Percentiles rank a stretch among this genome's conserved stretches.
Evolutionary conservation across 2,113 vertebrate genomes (phyloP).

Genomic region (Psittacus erithacus): DNA sequence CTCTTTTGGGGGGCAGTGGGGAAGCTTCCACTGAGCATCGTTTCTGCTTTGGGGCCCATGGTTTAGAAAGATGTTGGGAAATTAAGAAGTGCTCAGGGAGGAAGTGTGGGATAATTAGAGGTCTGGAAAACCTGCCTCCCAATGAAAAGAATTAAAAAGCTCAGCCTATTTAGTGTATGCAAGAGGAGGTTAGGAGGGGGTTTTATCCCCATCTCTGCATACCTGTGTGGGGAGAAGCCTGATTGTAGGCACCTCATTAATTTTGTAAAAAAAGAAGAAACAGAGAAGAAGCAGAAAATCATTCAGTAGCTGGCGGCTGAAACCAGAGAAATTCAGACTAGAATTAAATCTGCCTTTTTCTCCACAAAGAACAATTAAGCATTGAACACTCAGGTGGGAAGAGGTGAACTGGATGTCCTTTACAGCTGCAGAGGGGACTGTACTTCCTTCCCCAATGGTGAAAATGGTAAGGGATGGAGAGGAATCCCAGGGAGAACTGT

Average conservation of each 20-base stretch:
- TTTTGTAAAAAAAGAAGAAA: neutral
- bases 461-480: neutral
- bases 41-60: neutral
- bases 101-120: constrained; percentile 1
- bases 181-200: neutral
- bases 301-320: constrained; percentile 7
- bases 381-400: neutral
- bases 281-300: neutral
- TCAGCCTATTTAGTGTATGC: neutral
- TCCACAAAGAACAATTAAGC: neutral
- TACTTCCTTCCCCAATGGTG: neutral
- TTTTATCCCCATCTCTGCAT: neutral
- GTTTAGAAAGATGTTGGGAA: neutral
- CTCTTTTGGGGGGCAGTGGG: neutral
- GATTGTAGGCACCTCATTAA: neutral
- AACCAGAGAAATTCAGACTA: neutral
- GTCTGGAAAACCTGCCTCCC: constrained; percentile 36
- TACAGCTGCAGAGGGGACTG: neutral
- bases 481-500: neutral
- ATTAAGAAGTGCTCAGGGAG: constrained; percentile 3
- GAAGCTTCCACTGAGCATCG: neutral
- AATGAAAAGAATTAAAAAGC: constrained; percentile 27
- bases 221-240: constrained; percentile 21
- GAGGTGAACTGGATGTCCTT: neutral
- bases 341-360: neutral